Evolutionary conservation across 2,797 vertebrate species (phyloP), one percentile per base, ranked within the genome.

Genomic region (Myripristis murdjan): DNA sequence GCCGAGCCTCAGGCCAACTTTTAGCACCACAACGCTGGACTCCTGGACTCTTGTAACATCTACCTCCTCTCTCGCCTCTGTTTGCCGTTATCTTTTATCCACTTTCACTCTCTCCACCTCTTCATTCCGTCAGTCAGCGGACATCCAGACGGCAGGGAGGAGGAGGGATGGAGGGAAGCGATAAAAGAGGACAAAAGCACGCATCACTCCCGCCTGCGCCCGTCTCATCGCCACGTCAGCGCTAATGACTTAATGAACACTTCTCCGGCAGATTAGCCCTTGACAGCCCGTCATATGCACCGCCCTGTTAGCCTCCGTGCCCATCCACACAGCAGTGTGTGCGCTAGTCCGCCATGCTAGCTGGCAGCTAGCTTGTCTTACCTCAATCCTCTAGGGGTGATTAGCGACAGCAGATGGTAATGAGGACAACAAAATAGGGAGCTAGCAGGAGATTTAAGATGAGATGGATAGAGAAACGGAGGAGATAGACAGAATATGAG

Each of bases 221-320:
- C 81, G 75, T 91, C 91, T 94, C 87, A 90, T 91, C 81, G 89
- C 89, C 59, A 87, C 91, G 92, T 94, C 94, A 94, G 90, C 84
- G 67, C 90, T 95, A 95, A 95, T 95, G 93, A 95, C 94, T 95
- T 95, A 95, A 95, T 95, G 95, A 95, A 93, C 91, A 94, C 94
- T 95, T 94, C 93, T 94, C 83, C 14, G 62, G 84, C 89, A 91
- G 94, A 95, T 95, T 94, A 94, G 92, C 92, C 88, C 90, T 80
- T 94, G 95, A 95, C 94, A 95, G 92, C 90, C 89, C 92, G 87
- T 94, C 93, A 93, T 71, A 83, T 3, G 71, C 79, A 46, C 92
- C 89, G 86, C 92, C 85, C 86, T 16, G 78, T 77, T 89, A 89
- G 87, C 79, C 81, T 77, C 80, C 83, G 70, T 35, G 87, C 77